phyloP scores from a whole-genome alignment of 2,797 vertebrate species.

The Spinibarbus caldwelli region DNA sequence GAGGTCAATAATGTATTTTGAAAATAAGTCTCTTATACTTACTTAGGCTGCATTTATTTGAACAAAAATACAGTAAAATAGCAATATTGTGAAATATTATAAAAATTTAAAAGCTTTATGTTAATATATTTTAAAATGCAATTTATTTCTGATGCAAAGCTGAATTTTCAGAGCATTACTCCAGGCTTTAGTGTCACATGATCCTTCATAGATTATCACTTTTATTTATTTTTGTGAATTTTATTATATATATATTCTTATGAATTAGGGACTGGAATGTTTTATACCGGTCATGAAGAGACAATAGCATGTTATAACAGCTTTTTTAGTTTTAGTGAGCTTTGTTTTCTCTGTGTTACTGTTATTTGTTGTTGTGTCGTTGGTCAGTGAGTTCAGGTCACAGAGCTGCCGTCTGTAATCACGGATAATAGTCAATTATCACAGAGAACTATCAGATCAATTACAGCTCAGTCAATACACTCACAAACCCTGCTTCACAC shows the following conservation, averaged over 20 bases:
- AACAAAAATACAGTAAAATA: not conserved
- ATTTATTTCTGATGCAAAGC: too few species aligned
- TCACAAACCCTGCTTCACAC: too few species aligned
- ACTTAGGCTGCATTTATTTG: too few species aligned
- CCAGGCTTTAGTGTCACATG: too few species aligned
- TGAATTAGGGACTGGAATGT: not conserved
- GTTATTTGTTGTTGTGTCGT: conserved; percentile 79
- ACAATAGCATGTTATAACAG: not conserved
- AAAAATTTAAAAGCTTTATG: not conserved
- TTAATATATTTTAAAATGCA: too few species aligned
- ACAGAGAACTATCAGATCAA: conserved; percentile 86
- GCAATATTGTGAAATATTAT: not conserved
- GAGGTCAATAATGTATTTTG: not conserved
- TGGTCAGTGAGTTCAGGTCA: conserved; percentile 82
- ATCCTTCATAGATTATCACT: too few species aligned
- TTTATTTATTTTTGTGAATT: too few species aligned
- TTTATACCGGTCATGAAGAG: not conserved
- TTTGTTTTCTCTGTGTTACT: conserved; percentile 74
- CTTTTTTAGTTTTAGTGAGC: conserved; percentile 73
- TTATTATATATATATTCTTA: too few species aligned
- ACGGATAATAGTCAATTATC: conserved; percentile 89
- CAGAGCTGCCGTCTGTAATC: conserved; percentile 84
- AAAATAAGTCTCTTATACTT: not conserved
- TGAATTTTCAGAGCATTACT: too few species aligned
- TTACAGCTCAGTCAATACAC: conserved; percentile 81